Evolutionary conservation across 2,797 vertebrate genomes (phyloP).

Genomic region (Poliocrania exsul): DNA sequence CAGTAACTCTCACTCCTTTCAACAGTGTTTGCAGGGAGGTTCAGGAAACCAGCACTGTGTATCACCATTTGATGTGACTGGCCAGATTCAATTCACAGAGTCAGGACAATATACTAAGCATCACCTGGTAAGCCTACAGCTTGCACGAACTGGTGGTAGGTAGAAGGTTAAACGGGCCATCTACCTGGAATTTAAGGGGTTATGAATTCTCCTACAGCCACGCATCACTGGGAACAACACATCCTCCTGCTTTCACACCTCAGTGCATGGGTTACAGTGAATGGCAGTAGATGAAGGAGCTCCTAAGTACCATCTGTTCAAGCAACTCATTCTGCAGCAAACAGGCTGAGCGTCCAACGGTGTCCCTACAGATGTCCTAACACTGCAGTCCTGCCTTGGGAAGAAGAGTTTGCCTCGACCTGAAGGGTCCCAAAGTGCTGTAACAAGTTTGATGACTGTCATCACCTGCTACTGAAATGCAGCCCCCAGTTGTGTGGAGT

Average conservation of each 20-base stretch:
- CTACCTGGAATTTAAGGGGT: neutral
- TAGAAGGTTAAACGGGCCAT: neutral
- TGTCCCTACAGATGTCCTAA: conserved; percentile 33
- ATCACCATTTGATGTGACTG: neutral
- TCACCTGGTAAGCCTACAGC: neutral
- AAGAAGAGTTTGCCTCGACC: conserved; percentile 1
- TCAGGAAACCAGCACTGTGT: neutral
- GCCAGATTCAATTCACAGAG: neutral
- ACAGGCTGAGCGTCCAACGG: neutral
- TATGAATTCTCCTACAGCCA: neutral
- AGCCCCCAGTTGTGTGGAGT: neutral
- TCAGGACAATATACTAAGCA: neutral
- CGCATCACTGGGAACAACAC: neutral
- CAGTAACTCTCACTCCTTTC: neutral
- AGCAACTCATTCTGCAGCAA: neutral
- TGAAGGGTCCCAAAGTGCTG: conserved; percentile 76
- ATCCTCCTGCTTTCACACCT: neutral
- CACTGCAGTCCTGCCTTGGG: neutral
- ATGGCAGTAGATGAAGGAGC: neutral
- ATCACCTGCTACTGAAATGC: conserved; percentile 12
- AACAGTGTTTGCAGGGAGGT: neutral
- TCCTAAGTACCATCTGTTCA: neutral
- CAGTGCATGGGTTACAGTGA: neutral
- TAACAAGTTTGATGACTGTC: neutral
- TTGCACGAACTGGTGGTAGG: neutral